phyloP scores from a whole-genome alignment of 2,888 invertebrate genomes.

The Philereme vetulata region DNA sequence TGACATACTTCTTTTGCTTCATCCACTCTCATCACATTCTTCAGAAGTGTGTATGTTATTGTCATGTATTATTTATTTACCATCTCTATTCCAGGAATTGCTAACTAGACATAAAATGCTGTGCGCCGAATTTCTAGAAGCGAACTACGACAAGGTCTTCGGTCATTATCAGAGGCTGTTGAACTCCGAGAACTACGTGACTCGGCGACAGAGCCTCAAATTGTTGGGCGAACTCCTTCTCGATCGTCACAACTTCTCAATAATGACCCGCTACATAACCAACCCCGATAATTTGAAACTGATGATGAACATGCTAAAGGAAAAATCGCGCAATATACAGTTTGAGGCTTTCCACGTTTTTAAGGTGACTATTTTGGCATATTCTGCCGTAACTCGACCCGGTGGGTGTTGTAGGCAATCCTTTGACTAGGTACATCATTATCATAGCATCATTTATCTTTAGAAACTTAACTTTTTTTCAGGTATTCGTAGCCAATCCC shows the following conservation, averaged over 20 bases:
- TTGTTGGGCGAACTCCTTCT: constrained; percentile 97
- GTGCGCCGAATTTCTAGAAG: constrained; percentile 99
- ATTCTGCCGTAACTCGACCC: too few relatives aligned
- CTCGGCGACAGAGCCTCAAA: constrained; percentile 98
- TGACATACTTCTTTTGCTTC: too few relatives aligned
- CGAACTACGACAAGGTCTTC: constrained; percentile 99
- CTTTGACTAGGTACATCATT: too few relatives aligned
- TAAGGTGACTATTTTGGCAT: constrained; percentile 85
- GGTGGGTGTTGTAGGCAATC: too few relatives aligned
- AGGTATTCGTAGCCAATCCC: constrained; percentile 99
- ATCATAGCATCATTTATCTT: too few relatives aligned
- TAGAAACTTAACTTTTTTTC: constrained; percentile 48
- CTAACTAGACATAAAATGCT: constrained; percentile 97
- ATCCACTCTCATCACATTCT: too few relatives aligned
- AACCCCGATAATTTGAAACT: constrained; percentile 99
- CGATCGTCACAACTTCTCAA: constrained; percentile 99
- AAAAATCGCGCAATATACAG: constrained; percentile 99
- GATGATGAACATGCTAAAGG: constrained; percentile 99
- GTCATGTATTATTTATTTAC: background rate
- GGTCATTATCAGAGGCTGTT: constrained; percentile 97
- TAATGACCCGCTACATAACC: constrained; percentile 99
- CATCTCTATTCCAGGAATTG: constrained; percentile 88
- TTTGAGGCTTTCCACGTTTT: constrained; percentile 99
- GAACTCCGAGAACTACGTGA: constrained; percentile 99
- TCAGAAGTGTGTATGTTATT: background rate